These are phyloP conservation scores for Isaurus tuberculatus DNA, from an alignment of 92 coral and sea anemone species.

Conservation along the genomic window DNA sequence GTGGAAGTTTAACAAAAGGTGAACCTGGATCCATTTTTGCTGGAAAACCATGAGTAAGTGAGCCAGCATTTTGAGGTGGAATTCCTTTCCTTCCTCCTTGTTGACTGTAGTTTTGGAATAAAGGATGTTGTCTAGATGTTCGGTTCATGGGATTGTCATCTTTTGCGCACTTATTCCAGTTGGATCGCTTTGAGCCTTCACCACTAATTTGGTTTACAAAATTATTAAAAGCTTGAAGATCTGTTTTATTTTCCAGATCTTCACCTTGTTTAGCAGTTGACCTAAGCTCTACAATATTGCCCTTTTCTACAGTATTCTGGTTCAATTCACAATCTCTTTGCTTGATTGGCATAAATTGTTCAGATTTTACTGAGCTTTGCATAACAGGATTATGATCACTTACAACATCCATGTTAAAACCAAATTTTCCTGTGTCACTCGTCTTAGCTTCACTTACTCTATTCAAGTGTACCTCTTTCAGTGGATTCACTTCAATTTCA, in stretches of 20 bases:
- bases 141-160: background rate
- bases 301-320: background rate
- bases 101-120: background rate
- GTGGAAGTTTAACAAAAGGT: slow-evolving; percentile 11
- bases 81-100: background rate
- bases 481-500: background rate
- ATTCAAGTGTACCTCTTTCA: background rate
- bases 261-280: background rate
- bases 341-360: background rate
- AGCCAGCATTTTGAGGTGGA: background rate
- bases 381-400: background rate
- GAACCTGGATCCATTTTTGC: slow-evolving; percentile 27
- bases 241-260: background rate
- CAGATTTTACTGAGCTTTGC: background rate
- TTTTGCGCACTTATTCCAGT: background rate
- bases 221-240: slow-evolving; percentile 4
- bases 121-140: background rate
- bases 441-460: background rate
- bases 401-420: background rate
- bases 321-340: background rate
- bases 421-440: background rate
- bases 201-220: slow-evolving; percentile 16
- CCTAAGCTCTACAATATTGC: background rate
- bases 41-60: slow-evolving; percentile 10
- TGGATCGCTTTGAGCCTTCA: slow-evolving; percentile 4